Evolutionary conservation across 2,888 invertebrate species (phyloP).

Genomic region (Diaphora mendica): DNA sequence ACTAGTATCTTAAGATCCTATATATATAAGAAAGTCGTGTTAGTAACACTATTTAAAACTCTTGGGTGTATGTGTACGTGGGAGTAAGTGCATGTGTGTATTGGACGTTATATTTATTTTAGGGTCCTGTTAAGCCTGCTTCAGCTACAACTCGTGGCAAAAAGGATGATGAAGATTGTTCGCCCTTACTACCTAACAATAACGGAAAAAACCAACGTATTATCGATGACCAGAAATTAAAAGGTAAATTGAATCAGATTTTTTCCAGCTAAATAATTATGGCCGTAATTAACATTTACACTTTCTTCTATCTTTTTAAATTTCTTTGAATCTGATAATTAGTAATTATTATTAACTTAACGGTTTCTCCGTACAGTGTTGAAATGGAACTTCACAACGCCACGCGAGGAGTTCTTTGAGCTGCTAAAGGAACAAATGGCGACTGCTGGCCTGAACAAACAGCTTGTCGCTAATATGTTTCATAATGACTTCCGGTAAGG

Average conservation of each 20-base stretch:
- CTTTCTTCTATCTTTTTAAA: no score
- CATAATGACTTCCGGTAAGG: slow-evolving; percentile 94
- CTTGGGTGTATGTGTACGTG: no score
- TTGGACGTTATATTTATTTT: neutral
- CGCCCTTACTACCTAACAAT: slow-evolving; percentile 92
- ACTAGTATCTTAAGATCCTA: no score
- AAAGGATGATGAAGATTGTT: slow-evolving; percentile 94
- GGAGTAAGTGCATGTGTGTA: no score
- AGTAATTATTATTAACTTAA: neutral
- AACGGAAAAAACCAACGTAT: slow-evolving; percentile 96
- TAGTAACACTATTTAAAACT: no score
- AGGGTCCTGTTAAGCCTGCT: slow-evolving; percentile 73
- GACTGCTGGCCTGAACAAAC: slow-evolving; percentile 94
- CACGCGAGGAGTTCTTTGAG: slow-evolving; percentile 97
- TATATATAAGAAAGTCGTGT: no score
- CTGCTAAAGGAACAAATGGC: slow-evolving; percentile 96
- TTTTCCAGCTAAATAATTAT: neutral
- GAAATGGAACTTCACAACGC: slow-evolving; percentile 98
- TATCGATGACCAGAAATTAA: slow-evolving; percentile 97
- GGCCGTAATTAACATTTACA: no score
- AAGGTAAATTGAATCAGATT: slow-evolving; percentile 73
- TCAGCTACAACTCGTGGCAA: slow-evolving; percentile 86
- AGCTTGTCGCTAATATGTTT: slow-evolving; percentile 96
- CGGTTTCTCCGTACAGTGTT: slow-evolving; percentile 83
- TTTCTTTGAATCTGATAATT: neutral